phyloP scores from a whole-genome alignment of 2,113 vertebrate genomes.

The Coryphaenoides rupestris region DNA sequence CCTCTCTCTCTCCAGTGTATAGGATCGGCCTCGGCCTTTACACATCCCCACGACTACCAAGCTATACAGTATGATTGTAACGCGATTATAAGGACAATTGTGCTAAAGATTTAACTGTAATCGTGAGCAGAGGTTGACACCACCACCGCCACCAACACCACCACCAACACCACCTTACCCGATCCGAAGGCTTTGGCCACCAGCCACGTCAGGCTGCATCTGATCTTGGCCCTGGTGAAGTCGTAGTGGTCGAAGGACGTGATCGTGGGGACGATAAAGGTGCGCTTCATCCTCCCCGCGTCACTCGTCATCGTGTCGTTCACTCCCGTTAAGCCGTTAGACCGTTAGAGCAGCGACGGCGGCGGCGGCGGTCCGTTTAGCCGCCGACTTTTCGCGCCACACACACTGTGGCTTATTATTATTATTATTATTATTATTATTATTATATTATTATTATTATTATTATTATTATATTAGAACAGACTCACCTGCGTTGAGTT shows the following conservation, averaged over 20 bases:
- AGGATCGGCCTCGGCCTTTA: background rate
- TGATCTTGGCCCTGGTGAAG: conserved; percentile 91
- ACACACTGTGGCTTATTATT: background rate
- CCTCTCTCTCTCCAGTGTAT: background rate
- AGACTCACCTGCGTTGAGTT: too few relatives aligned
- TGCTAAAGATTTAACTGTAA: too few relatives aligned
- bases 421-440: background rate
- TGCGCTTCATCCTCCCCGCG: conserved; percentile 77
- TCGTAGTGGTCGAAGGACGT: conserved; percentile 96
- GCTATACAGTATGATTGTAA: background rate
- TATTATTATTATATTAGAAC: too few relatives aligned
- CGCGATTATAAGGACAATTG: too few relatives aligned
- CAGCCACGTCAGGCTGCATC: conserved; percentile 95
- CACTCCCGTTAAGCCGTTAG: conserved; percentile 16
- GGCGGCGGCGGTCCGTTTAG: conserved; percentile 5
- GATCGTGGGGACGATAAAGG: conserved; percentile 93
- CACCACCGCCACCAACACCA: conserved; percentile 62
- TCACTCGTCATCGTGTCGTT: conserved; percentile 80
- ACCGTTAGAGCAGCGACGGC: conserved; percentile 40
- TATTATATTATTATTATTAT: too few relatives aligned
- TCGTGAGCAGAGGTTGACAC: background rate
- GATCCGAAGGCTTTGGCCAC: conserved; percentile 97
- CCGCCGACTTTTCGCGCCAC: background rate
- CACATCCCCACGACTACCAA: background rate
- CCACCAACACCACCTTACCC: conserved; percentile 79